Conservation (phyloP, 2,888 invertebrate species). For the Pediacus dermestoides region DNA sequence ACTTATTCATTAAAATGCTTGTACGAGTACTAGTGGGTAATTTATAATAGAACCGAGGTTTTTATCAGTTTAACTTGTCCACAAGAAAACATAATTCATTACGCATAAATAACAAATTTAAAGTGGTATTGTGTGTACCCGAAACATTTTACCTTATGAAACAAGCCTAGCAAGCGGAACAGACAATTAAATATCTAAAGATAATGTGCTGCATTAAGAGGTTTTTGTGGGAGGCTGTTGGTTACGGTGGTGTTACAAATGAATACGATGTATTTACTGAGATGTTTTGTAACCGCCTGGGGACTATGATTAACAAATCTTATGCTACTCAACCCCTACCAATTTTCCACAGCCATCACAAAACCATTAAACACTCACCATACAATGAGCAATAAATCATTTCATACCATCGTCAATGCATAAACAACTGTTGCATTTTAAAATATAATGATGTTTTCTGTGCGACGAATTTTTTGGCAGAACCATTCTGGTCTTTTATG, state of each 20-base stretch:
- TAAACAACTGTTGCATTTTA: slow-evolving; percentile 8
- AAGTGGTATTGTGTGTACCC: too few relatives aligned
- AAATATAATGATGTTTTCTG: too few relatives aligned
- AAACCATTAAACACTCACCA: slow-evolving; percentile 19
- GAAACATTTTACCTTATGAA: too few relatives aligned
- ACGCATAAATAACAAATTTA: too few relatives aligned
- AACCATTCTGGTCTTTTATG: too few relatives aligned
- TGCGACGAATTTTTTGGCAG: too few relatives aligned
- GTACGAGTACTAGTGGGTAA: too few relatives aligned
- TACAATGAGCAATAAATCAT: slow-evolving; percentile 9
- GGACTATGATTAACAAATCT: slow-evolving; percentile 37
- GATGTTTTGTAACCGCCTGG: slow-evolving; percentile 34
- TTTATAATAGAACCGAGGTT: too few relatives aligned
- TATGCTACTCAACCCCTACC: slow-evolving; percentile 23
- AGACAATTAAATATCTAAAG: slow-evolving; percentile 34
- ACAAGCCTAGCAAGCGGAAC: slow-evolving; percentile 26
- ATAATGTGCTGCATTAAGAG: slow-evolving; percentile 34
- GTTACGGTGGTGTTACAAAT: slow-evolving; percentile 32
- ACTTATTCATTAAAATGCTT: too few relatives aligned
- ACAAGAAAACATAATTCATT: too few relatives aligned
- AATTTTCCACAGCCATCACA: slow-evolving; percentile 20
- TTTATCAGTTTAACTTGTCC: too few relatives aligned
- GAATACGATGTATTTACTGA: slow-evolving; percentile 33
- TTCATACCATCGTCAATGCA: slow-evolving; percentile 4
- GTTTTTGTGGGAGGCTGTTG: slow-evolving; percentile 33